Conservation (phyloP, 2,888 invertebrate species). For the Gryllus longicercus region DNA sequence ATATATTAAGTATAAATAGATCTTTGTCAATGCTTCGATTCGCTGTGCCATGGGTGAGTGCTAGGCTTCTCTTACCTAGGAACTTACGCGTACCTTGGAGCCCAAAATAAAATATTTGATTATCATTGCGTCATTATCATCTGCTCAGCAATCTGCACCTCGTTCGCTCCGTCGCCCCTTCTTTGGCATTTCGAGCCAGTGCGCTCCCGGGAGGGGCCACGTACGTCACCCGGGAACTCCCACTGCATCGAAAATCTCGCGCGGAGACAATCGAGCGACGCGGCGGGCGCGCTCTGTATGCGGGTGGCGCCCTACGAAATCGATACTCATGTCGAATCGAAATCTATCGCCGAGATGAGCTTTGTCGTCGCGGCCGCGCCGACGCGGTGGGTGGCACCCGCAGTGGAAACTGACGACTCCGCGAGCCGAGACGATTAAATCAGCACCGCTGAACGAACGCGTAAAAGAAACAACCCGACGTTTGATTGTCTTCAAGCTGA, state of each 20-base stretch:
- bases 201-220: not conserved
- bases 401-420: not conserved
- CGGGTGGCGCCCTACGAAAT: not conserved
- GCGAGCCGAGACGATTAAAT: not conserved
- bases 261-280: conserved; percentile 4
- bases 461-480: not conserved
- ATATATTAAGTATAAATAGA: too few relatives aligned
- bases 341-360: conserved; percentile 9
- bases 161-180: not conserved
- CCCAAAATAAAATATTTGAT: too few relatives aligned
- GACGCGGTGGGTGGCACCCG: not conserved
- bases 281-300: not conserved
- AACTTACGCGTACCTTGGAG: too few relatives aligned
- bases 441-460: not conserved
- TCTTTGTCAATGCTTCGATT: too few relatives aligned
- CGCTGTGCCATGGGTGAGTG: too few relatives aligned
- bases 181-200: not conserved
- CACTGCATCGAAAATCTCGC: not conserved
- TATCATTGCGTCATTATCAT: too few relatives aligned
- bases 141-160: not conserved
- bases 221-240: not conserved
- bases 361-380: not conserved
- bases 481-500: not conserved
- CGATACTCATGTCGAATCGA: conserved; percentile 17
- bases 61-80: too few relatives aligned